Base-by-base conservation (phyloP, 2,888 invertebrate species). In the Idaea straminata region DNA sequence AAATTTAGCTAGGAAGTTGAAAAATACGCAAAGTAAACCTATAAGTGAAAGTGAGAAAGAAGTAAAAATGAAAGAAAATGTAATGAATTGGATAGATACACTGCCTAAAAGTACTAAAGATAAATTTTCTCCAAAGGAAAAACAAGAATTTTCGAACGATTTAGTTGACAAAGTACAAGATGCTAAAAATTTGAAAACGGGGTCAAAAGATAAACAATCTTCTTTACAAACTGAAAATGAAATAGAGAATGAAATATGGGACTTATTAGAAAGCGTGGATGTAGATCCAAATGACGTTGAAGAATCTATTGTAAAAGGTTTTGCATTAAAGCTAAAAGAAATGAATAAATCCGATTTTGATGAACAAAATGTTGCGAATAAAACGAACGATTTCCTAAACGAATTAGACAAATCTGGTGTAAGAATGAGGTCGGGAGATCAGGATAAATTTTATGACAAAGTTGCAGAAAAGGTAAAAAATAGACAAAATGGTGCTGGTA, bases 61-160 rank as follows among this genome's bases (percentile, higher is more conserved):
- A 47, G 64, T 72, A 59, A 62, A 75, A 66, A 61, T 80, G n/a
- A 59, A 66, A 25, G 58, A 75, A 59, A 70, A 72, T 63, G 35
- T 80, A 5, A 66, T 25, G 15, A 68, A 77, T 58, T 82, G 77
- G 78, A 64, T 83, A 10, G 69, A 73, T 38, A 66, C 64, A 6
- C 64, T 74, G 58, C 61, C 72, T 35, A 62, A 65, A 34, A 66
- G 64, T 0, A 64, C 59, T 10, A 61, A 34, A 6, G 35, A 59
- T 3, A 62, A 68, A 61, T 13, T 76, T 15, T 66, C 70, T 62
- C 36, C 65, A 15, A 66, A 64, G 66, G 66, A 62, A 0, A 73
- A 69, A 62, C 34, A 58, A 3, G 64, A 71, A 36, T 57, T 77
- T 57, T 61, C 69, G 25, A 62, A 72, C 7, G 57, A 66, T 5